Evolutionary conservation across 2,888 invertebrate genomes (phyloP).

Genomic region (Euproctis similis): DNA sequence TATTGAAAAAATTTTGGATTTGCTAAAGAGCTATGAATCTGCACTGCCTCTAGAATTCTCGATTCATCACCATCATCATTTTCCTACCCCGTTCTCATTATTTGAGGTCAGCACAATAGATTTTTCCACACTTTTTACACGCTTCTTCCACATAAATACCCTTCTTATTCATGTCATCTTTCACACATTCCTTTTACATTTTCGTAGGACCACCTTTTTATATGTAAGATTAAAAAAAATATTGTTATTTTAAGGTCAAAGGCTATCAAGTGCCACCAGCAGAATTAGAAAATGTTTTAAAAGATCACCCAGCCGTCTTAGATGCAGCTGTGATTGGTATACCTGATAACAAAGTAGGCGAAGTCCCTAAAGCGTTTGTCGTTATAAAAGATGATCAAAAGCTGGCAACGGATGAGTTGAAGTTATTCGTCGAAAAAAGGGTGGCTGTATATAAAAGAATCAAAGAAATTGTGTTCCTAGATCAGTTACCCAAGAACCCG

Average conservation of each 20-base stretch:
- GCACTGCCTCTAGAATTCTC: too few species aligned
- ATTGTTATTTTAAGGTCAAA: conserved; percentile 75
- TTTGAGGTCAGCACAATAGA: too few species aligned
- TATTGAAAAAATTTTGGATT: too few species aligned
- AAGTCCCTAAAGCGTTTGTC: conserved; percentile 84
- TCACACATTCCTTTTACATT: too few species aligned
- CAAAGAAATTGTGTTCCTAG: conserved; percentile 77
- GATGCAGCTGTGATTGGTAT: conserved; percentile 90
- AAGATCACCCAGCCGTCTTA: conserved; percentile 80
- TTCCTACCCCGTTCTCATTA: too few species aligned
- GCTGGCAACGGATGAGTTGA: conserved; percentile 71
- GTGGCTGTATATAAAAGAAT: conserved; percentile 85
- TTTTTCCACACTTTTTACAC: too few species aligned
- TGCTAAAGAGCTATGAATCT: too few species aligned
- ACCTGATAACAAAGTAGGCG: conserved; percentile 79
- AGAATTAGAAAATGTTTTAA: conserved; percentile 84
- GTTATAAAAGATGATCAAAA: conserved; percentile 67
- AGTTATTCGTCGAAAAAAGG: conserved; percentile 76
- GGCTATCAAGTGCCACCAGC: conserved; percentile 89
- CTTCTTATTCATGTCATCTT: too few species aligned
- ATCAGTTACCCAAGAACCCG: conserved; percentile 81
- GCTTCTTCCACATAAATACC: too few species aligned
- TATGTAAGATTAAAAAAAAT: too few species aligned
- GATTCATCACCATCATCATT: too few species aligned
- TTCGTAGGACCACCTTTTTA: too few species aligned